Base-by-base conservation (phyloP, 2,113 vertebrate genomes). In the Emydura subglobosa region DNA sequence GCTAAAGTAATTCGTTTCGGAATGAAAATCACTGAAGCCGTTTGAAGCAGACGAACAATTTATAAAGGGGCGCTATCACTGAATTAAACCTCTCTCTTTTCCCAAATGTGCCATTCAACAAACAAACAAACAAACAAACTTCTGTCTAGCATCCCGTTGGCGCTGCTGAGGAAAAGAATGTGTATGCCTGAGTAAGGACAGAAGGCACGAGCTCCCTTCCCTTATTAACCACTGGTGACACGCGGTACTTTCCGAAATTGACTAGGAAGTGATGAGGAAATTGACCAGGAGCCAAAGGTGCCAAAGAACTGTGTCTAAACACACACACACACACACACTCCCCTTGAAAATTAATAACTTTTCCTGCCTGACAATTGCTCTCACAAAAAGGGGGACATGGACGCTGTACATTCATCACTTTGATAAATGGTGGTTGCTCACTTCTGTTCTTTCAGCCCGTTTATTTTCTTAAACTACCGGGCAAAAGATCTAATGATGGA, bases 391-490 rank as follows among this genome's bases (percentile, higher is more conserved):
- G 22, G 80, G 44, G 82, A n/a, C 80, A 24, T 3, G 61, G 89
- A 65, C 59, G 0, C 5, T n/a, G 90, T 31, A 14, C 95, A 95
- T 97, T 91, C 87, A 94, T 97, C 95, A 95, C 80, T 14, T 1
- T 96, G 95, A 97, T 95, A 80, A 93, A 97, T 96, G 85, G 42
- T 78, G 89, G 91, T 96, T 86, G 72, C 59, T 87, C 85, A 22
- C 91, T 97, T 88, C 90, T 88, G 95, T 88, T 96, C 87, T 89
- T 88, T 59, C 44, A 86, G 85, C 85, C 65, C 95, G 93, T 96
- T 97, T 97, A 92, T 96, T 97, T 96, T 94, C 95, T 96, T 94
- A 96, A 96, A 97, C 94, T 95, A 97, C 94, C 51, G 96, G 92
- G 94, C 49, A 87, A 93, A 88, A 96, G 86, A 55, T 3, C 89